These are phyloP conservation scores for Pipistrellus nathusii DNA, from an alignment of 2,797 vertebrate species.

Conservation along the genomic window DNA sequence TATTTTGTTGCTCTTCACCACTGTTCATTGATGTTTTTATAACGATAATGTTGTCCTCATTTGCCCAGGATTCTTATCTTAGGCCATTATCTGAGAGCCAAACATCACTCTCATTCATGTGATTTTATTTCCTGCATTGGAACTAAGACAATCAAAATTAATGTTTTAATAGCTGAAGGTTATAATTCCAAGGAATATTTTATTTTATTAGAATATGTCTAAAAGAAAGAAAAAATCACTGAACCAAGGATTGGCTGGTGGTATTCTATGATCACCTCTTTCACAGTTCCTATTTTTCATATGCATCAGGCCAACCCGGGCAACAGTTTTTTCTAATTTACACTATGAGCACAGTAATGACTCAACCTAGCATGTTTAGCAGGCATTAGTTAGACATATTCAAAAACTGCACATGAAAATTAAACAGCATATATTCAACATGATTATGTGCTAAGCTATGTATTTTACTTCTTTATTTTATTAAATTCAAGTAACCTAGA, in stretches of 20 bases:
- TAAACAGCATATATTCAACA: neutral
- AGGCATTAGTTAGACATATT: neutral
- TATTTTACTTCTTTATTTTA: slow-evolving; percentile 38
- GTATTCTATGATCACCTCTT: neutral
- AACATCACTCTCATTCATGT: slow-evolving; percentile 3
- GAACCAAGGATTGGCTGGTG: neutral
- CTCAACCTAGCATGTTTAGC: neutral
- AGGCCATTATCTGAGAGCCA: neutral
- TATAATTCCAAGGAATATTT: neutral
- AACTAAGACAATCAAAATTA: slow-evolving; percentile 49
- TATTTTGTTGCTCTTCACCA: neutral
- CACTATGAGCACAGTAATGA: neutral
- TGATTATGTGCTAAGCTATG: neutral
- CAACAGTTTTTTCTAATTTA: slow-evolving; percentile 13
- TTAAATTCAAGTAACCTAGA: neutral
- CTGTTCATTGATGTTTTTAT: neutral
- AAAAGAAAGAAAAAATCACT: slow-evolving; percentile 17
- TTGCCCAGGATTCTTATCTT: slow-evolving; percentile 22
- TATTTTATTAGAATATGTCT: neutral
- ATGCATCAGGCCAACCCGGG: neutral
- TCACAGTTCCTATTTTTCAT: neutral
- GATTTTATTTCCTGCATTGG: slow-evolving; percentile 53
- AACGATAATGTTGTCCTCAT: neutral
- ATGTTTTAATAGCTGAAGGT: neutral
- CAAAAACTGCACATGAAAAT: neutral